These are phyloP conservation scores for Craniophora ligustri DNA, from an alignment of 2,888 invertebrate species.

Conservation along the genomic window DNA sequence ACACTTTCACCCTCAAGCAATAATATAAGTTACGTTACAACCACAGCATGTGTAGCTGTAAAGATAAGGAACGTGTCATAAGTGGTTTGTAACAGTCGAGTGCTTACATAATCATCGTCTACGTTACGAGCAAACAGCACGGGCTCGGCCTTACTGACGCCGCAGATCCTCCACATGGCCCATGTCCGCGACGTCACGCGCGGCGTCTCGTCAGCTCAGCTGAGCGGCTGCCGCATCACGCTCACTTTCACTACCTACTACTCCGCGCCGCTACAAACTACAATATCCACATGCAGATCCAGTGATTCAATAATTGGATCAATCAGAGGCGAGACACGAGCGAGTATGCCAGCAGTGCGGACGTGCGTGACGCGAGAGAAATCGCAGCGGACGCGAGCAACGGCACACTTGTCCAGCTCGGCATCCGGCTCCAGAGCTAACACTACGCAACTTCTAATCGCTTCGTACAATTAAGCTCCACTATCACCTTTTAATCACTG, in stretches of 20 bases:
- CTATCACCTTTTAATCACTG: conserved; percentile 55
- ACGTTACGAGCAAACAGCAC: conserved; percentile 75
- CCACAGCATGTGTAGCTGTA: conserved; percentile 27
- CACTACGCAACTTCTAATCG: conserved; percentile 56
- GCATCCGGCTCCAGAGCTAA: conserved; percentile 71
- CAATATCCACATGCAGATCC: conserved; percentile 70
- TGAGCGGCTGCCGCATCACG: conserved; percentile 74
- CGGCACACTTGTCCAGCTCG: conserved; percentile 76
- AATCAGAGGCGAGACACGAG: conserved; percentile 68
- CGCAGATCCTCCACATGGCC: conserved; percentile 87
- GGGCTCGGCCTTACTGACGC: conserved; percentile 84
- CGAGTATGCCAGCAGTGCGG: conserved; percentile 69
- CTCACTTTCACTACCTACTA: conserved; percentile 80
- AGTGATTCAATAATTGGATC: conserved; percentile 73
- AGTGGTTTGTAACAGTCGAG: conserved; percentile 40
- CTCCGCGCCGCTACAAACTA: conserved; percentile 44
- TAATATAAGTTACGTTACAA: conserved; percentile 23
- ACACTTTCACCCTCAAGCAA: conserved; percentile 17
- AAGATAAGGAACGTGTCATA: conserved; percentile 55
- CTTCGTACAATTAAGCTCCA: conserved; percentile 46
- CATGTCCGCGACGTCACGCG: conserved; percentile 78
- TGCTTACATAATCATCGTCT: conserved; percentile 84
- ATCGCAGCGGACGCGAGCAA: conserved; percentile 71
- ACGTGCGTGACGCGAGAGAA: conserved; percentile 85
- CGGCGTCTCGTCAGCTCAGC: conserved; percentile 76